phyloP scores from a whole-genome alignment of 2,797 vertebrate genomes.

The Huso huso region DNA sequence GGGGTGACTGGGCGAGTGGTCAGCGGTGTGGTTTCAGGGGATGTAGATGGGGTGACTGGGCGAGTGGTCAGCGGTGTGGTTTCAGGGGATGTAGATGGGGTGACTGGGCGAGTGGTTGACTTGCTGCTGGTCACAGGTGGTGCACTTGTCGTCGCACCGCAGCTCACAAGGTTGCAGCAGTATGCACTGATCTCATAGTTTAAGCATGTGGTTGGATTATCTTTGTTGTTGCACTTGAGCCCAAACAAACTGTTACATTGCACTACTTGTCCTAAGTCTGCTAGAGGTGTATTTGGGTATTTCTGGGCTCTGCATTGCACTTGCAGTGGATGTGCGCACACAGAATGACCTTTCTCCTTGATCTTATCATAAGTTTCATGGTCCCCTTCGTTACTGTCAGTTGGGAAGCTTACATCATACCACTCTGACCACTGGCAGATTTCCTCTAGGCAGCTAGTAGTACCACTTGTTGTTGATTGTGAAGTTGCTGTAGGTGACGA shows the following conservation, averaged over 20 bases:
- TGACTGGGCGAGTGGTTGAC: no score
- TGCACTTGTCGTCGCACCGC: no score
- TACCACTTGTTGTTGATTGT: no score
- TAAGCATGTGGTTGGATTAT: background rate
- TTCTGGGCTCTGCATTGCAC: background rate
- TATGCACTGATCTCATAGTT: background rate
- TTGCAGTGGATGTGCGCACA: background rate
- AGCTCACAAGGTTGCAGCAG: background rate
- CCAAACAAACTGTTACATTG: background rate
- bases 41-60: no score
- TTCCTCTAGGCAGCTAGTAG: background rate
- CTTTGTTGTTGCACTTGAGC: constrained; percentile 2
- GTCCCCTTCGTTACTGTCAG: background rate
- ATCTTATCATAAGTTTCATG: background rate
- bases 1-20: no score
- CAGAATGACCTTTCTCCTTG: background rate
- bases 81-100: no score
- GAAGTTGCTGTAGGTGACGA: no score
- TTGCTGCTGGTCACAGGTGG: no score
- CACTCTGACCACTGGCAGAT: background rate
- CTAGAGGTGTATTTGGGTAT: background rate
- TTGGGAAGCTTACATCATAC: background rate
- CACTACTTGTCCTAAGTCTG: background rate
- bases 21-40: no score
- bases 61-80: no score